These are phyloP conservation scores for Trissolcus japonicus DNA, from an alignment of 2,888 invertebrate genomes.

Conservation along the genomic window DNA sequence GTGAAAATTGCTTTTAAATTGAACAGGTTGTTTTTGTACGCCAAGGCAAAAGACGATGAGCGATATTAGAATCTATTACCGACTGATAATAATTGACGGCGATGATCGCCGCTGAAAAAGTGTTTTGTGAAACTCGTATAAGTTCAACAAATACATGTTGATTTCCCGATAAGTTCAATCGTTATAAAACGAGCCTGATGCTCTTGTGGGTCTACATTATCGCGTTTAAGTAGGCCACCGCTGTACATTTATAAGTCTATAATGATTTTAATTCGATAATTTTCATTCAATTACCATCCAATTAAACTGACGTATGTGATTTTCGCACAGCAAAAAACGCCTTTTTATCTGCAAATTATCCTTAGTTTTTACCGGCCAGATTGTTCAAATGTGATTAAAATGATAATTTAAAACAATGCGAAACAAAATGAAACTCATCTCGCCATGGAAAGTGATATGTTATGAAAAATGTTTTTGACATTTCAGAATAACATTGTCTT, in stretches of 20 bases:
- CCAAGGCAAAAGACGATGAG: too few species aligned
- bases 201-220: conserved; percentile 53
- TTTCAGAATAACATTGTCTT: too few species aligned
- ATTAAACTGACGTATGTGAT: conserved; percentile 37
- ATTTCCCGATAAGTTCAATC: conserved; percentile 58
- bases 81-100: conserved; percentile 47
- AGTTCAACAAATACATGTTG: conserved; percentile 50
- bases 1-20: conserved; percentile 7
- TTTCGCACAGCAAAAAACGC: conserved; percentile 48
- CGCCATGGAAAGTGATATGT: too few species aligned
- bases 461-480: too few species aligned
- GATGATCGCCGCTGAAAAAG: conserved; percentile 38
- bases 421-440: too few species aligned
- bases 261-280: conserved; percentile 57
- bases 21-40: conserved; percentile 5
- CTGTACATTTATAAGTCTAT: conserved; percentile 43
- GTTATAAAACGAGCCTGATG: conserved; percentile 53
- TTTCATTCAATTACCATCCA: conserved; percentile 55
- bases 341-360: conserved; percentile 48
- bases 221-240: conserved; percentile 46
- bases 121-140: conserved; percentile 55
- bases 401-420: too few species aligned
- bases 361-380: too few species aligned
- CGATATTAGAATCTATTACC: conserved; percentile 34
- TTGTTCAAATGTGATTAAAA: too few species aligned